Evolutionary conservation across 2,797 vertebrate species (phyloP).

Genomic region (Gambelia wislizenii): DNA sequence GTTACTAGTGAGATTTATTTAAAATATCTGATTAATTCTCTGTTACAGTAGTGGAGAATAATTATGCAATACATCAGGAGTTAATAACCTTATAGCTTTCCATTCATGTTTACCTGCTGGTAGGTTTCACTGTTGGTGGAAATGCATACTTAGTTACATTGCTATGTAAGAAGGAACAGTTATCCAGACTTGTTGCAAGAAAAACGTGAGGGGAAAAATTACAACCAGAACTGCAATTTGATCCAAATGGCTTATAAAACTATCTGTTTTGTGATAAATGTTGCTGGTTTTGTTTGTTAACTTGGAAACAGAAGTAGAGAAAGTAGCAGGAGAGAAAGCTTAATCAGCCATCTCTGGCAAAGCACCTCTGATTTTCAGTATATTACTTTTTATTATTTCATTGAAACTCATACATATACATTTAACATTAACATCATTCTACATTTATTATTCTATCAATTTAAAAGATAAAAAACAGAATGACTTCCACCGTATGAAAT

Average conservation of each 20-base stretch:
- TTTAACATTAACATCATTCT: too few relatives aligned
- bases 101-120: too few relatives aligned
- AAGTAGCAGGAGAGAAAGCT: background rate
- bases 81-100: too few relatives aligned
- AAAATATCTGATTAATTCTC: background rate
- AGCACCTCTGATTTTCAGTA: background rate
- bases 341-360: background rate
- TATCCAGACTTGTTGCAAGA: background rate
- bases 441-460: too few relatives aligned
- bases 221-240: background rate
- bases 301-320: background rate
- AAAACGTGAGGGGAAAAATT: background rate
- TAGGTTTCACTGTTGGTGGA: background rate
- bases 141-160: background rate
- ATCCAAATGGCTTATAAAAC: background rate
- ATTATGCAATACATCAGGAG: background rate
- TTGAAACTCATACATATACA: too few relatives aligned
- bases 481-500: too few relatives aligned
- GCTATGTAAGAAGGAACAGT: background rate
- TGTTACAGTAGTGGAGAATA: background rate
- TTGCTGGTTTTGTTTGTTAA: background rate
- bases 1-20: background rate
- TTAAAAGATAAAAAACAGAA: too few relatives aligned
- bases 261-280: background rate
- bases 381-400: too few relatives aligned